These are phyloP conservation scores for Macropis europaea DNA, from an alignment of 2,888 invertebrate genomes.

Conservation along the genomic window DNA sequence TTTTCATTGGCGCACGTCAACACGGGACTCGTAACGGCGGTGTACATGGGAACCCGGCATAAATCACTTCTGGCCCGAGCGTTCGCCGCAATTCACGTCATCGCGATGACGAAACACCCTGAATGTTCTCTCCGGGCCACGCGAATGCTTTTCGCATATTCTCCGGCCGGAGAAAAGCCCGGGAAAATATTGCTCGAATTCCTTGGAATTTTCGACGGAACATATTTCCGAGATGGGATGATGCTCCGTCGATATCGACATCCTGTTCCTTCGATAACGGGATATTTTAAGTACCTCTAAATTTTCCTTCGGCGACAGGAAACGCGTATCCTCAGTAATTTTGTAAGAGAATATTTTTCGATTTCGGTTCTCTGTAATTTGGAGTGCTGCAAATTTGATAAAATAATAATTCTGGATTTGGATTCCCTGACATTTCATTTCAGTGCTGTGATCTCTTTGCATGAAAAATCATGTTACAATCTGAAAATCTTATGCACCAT, in stretches of 20 bases:
- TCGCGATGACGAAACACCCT: slow-evolving; percentile 60
- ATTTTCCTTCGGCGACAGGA: too few relatives aligned
- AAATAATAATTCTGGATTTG: too few relatives aligned
- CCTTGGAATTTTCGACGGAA: slow-evolving; percentile 1
- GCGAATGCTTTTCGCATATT: slow-evolving; percentile 21
- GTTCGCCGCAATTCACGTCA: slow-evolving; percentile 61
- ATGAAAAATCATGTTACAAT: too few relatives aligned
- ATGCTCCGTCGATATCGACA: slow-evolving; percentile 3
- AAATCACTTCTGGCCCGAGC: slow-evolving; percentile 58
- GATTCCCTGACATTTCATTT: too few relatives aligned
- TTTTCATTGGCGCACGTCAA: slow-evolving; percentile 58
- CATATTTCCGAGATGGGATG: too few relatives aligned
- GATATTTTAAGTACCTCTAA: too few relatives aligned
- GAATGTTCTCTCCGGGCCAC: slow-evolving; percentile 33
- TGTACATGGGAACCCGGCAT: slow-evolving; percentile 48
- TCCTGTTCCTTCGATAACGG: neutral
- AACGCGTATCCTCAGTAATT: too few relatives aligned
- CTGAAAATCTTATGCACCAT: too few relatives aligned
- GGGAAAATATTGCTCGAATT: slow-evolving; percentile 20
- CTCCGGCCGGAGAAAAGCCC: slow-evolving; percentile 13
- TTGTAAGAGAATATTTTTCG: too few relatives aligned
- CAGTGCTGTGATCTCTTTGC: too few relatives aligned
- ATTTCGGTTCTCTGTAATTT: too few relatives aligned
- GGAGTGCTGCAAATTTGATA: too few relatives aligned
- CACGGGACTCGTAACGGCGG: slow-evolving; percentile 17